Evolutionary conservation across 2,888 invertebrate species (phyloP), one percentile per base, ranked within the genome.

Genomic region (Alviniconcha strummeri): DNA sequence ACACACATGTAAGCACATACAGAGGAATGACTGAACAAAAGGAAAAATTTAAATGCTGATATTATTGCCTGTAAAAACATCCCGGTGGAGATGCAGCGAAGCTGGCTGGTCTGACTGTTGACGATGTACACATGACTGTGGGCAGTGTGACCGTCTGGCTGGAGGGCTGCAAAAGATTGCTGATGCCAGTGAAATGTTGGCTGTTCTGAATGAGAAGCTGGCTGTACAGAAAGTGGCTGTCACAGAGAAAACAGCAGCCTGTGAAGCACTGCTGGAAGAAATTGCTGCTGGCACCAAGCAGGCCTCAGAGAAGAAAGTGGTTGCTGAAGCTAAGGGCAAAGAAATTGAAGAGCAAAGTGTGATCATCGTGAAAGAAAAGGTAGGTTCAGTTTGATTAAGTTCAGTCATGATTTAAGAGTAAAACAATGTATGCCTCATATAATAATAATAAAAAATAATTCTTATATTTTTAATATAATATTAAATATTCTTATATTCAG

Each of bases 161-260:
- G 96, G 96, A 55, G 96, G 97, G 60, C 93, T 97, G 87, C 94
- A 95, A n/a, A 97, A 97, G 94, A 97, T 98, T 82, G 96, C 96
- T 64, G 98, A 98, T 92, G 98, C 98, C 0, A 96, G 97, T 84
- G 95, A 96, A 1, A 97, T 97, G 92, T 94, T 98, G 60, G 96
- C 96, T 80, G 96, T 96, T 74, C 94, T 98, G 55, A 97, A 98
- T 89, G 95, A 95, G 17, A 96, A 97, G 90, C 94, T 98, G 55
- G 97, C 96, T 0, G 95, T 96, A 56, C 98, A 98, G 93, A 96
- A 97, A 91, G 95, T 96, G 0, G 96, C 96, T 84, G 97, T 98
- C 0, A 96, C 96, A 0, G 96, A 96, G 90, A 97, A 98, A 86
- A 97, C 97, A 0, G 95, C 95, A 80, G 96, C 96, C 89, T 98